Base-by-base conservation (phyloP, 2,888 invertebrate genomes). In the Chalcosyrphus nemorum region DNA sequence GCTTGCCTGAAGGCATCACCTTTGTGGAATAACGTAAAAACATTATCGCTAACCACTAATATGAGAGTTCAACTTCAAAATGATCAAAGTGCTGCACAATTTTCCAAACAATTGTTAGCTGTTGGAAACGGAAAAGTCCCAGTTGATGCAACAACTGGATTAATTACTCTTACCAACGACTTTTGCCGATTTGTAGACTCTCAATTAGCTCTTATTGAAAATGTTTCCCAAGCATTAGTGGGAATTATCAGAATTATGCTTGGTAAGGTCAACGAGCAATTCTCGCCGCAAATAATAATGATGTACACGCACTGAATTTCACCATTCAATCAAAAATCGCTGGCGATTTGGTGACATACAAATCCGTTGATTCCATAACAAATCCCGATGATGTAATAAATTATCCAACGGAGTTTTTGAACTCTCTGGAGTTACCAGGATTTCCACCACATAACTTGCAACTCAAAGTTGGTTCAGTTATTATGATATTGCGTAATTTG, bases 91-190 rank as follows among this genome's bases (percentile, higher is more conserved):
- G 66, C 50, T 38, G 29, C 41, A 38, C 13, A n/a, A n/a, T 75
- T 75, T 57, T 27, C 57, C n/a, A 57, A 65, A 21, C 45, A 56
- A 59, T 50, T 50, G 13, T 50, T n/a, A 27, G 24, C n/a, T 13
- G 27, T 50, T 27, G n/a, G 11, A 11, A 27, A 38, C 52, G 17
- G 6, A 70, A 80, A 82, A 52, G 87, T 88, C 41, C 66, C 86
- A 47, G 65, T 87, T 35, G 86, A 87, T 47, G 54, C 65, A 19
- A 29, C 59, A 24, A 87, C 71, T 19, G 76, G 86, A 74, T 77
- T 75, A n/a, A 88, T 87, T 66, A 80, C 81, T 59, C 87, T 87
- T 78, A 24, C 13, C 5, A 6, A 4, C 1, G 13, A 50, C 24
- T 50, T 50, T 13, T 24, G 24, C 13, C 21, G 24, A 5, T 56